phyloP scores from a whole-genome alignment of 1,140 invertebrate species.

The Sitodiplosis mosellana region DNA sequence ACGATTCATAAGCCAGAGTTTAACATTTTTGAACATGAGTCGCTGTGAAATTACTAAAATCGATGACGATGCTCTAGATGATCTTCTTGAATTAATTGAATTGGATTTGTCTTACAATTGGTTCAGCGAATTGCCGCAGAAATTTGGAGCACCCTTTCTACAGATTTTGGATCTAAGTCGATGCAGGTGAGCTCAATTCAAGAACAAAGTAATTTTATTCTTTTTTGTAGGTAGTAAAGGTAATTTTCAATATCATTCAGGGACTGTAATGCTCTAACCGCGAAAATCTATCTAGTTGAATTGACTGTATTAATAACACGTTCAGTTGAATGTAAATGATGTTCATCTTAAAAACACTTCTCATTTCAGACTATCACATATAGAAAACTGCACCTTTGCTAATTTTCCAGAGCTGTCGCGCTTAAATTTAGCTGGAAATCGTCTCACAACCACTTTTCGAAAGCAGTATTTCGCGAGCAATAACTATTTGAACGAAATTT shows the following conservation, averaged over 20 bases:
- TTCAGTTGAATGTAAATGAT: neutral
- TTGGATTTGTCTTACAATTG: constrained; percentile 38
- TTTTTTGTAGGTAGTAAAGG: neutral
- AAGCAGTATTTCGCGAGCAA: constrained; percentile 38
- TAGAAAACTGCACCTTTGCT: constrained; percentile 33
- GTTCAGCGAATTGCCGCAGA: constrained; percentile 32
- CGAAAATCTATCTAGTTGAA: too few relatives aligned
- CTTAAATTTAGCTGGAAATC: constrained; percentile 43
- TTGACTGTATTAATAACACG: neutral
- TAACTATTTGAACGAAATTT: constrained; percentile 30
- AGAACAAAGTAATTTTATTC: neutral
- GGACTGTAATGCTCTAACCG: too few relatives aligned
- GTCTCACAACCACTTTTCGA: constrained; percentile 38
- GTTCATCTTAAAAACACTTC: constrained; percentile 8
- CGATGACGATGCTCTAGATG: constrained; percentile 29
- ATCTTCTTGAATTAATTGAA: constrained; percentile 29
- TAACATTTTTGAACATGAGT: constrained; percentile 34
- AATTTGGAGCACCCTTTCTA: constrained; percentile 31
- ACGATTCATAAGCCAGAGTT: constrained; percentile 31
- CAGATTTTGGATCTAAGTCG: constrained; percentile 35
- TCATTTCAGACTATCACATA: constrained; percentile 24
- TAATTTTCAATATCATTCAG: too few relatives aligned
- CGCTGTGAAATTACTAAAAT: constrained; percentile 36
- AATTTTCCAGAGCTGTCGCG: constrained; percentile 31
- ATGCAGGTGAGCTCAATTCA: constrained; percentile 13